These are phyloP conservation scores for Botia kubotai DNA, from an alignment of 2,797 vertebrate genomes.

Conservation along the genomic window DNA sequence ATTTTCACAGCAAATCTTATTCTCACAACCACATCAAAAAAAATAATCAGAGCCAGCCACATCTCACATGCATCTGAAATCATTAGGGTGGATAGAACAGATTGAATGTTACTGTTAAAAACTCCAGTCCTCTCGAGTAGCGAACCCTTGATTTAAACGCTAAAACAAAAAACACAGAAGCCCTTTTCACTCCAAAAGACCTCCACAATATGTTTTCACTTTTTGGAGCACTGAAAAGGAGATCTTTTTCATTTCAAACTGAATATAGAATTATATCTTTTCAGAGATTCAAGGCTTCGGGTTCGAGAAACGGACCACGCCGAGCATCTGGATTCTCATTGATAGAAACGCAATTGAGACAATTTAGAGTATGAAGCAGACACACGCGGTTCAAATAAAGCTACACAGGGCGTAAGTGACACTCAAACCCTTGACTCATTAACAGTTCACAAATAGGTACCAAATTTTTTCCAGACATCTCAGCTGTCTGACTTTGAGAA, in stretches of 20 bases:
- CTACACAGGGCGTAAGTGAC: slow-evolving; percentile 1
- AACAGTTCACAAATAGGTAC: slow-evolving; percentile 55
- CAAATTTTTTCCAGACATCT: slow-evolving; percentile 49
- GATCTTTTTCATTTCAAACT: slow-evolving; percentile 51
- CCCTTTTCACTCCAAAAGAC: slow-evolving; percentile 21
- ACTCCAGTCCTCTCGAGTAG: neutral
- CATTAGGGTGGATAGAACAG: slow-evolving; percentile 16
- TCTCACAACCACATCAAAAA: slow-evolving; percentile 22
- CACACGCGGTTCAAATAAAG: slow-evolving; percentile 51
- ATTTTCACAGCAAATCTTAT: slow-evolving; percentile 21
- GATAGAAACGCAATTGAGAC: slow-evolving; percentile 45
- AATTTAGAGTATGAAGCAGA: slow-evolving; percentile 13
- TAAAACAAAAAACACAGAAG: slow-evolving; percentile 36
- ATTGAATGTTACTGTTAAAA: slow-evolving; percentile 35
- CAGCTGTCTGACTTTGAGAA: slow-evolving; percentile 29
- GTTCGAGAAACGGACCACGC: slow-evolving; percentile 14
- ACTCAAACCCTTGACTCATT: slow-evolving; percentile 47
- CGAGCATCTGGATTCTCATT: slow-evolving; percentile 50
- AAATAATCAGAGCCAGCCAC: slow-evolving; percentile 17
- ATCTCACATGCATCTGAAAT: neutral
- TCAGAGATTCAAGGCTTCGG: slow-evolving; percentile 37
- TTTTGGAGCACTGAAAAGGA: slow-evolving; percentile 33
- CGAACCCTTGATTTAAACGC: slow-evolving; percentile 7
- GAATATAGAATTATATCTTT: slow-evolving; percentile 46
- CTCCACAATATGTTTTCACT: slow-evolving; percentile 52